Conservation (phyloP, 2,888 invertebrate genomes). For the Cheilosia pagana region DNA sequence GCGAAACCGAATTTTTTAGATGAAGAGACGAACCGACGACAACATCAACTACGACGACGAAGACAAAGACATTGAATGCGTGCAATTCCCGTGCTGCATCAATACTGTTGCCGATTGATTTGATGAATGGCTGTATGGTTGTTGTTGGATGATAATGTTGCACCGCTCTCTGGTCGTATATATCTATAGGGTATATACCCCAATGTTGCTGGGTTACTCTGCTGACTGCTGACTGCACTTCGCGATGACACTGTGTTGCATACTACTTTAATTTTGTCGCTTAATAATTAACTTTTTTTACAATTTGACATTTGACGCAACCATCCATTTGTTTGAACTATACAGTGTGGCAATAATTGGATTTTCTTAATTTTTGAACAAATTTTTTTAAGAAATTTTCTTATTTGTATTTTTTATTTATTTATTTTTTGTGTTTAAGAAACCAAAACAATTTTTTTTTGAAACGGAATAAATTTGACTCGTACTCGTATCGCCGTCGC, state of each 20-base stretch:
- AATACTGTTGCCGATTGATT: slow-evolving; percentile 75
- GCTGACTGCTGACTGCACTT: slow-evolving; percentile 52
- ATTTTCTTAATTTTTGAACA: slow-evolving; percentile 56
- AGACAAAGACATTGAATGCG: slow-evolving; percentile 72
- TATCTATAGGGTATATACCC: too few species aligned
- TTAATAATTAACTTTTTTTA: slow-evolving; percentile 52
- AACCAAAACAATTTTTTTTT: slow-evolving; percentile 37
- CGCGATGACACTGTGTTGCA: slow-evolving; percentile 73
- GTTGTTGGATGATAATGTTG: slow-evolving; percentile 62
- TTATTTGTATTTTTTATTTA: slow-evolving; percentile 41
- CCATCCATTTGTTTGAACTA: slow-evolving; percentile 73
- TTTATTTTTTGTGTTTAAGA: slow-evolving; percentile 32
- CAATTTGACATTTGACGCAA: slow-evolving; percentile 63
- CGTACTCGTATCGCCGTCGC: slow-evolving; percentile 74
- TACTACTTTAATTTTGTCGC: slow-evolving; percentile 23
- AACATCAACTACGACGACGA: slow-evolving; percentile 79
- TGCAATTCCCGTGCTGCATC: slow-evolving; percentile 75
- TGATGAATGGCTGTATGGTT: slow-evolving; percentile 69
- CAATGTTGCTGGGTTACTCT: slow-evolving; percentile 47
- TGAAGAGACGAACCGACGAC: slow-evolving; percentile 63
- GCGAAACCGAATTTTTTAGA: slow-evolving; percentile 73
- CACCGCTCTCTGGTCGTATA: slow-evolving; percentile 70
- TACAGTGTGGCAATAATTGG: slow-evolving; percentile 71
- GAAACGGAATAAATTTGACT: slow-evolving; percentile 44
- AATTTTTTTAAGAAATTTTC: slow-evolving; percentile 57